Percentiles rank a stretch among this genome's conserved stretches.
Evolutionary conservation across 2,797 vertebrate species (phyloP).

Genomic region (Pangasius sanitwongsei): DNA sequence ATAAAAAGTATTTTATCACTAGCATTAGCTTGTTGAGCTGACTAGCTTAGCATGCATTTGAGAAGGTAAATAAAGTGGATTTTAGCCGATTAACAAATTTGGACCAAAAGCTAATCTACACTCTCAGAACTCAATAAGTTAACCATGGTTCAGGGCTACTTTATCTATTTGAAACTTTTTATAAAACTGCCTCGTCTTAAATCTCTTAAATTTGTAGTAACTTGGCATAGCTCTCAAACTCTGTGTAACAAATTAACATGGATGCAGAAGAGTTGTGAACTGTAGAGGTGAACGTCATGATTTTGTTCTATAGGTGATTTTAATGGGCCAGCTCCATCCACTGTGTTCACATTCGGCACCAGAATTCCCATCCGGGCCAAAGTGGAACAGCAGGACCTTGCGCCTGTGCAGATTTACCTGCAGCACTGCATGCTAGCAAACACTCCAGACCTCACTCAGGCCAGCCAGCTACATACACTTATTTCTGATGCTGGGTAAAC

Average conservation of each 20-base stretch:
- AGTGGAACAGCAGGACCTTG: slow-evolving; percentile 14
- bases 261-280: background rate
- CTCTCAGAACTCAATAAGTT: background rate
- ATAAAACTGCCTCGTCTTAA: background rate
- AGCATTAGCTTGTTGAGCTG: background rate
- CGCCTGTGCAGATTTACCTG: slow-evolving; percentile 34
- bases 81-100: background rate
- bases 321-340: slow-evolving; percentile 36
- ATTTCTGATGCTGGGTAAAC: slow-evolving; percentile 50
- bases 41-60: background rate
- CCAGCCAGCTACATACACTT: slow-evolving; percentile 31
- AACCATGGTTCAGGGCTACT: background rate
- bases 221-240: background rate
- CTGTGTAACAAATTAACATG: background rate
- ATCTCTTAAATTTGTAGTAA: background rate
- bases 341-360: slow-evolving; percentile 37
- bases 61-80: too few relatives aligned
- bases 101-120: background rate
- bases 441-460: background rate
- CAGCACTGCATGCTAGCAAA: slow-evolving; percentile 42
- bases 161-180: too few relatives aligned
- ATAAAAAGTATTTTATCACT: background rate
- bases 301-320: slow-evolving; percentile 43
- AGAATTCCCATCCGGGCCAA: slow-evolving; percentile 40
- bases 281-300: background rate